phyloP scores from a whole-genome alignment of 2,113 vertebrate genomes.

The Panthera uncia region DNA sequence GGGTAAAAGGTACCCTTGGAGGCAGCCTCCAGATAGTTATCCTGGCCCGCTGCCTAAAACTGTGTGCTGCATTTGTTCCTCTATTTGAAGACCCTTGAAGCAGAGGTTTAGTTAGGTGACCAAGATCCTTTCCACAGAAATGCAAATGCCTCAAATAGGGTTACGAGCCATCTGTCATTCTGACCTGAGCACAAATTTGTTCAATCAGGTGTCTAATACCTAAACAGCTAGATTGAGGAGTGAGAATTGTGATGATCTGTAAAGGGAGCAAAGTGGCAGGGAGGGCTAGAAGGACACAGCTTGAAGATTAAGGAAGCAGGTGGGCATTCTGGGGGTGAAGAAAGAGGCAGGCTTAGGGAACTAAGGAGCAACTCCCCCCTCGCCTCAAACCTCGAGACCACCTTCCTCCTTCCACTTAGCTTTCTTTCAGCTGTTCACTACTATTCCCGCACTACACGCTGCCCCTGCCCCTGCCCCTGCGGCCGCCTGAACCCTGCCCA shows the following conservation, averaged over 20 bases:
- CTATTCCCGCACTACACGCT: rapidly evolving
- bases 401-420: not conserved
- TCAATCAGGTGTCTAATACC: not conserved
- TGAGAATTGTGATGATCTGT: no score
- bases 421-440: not conserved
- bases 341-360: not conserved
- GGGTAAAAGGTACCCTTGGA: not conserved
- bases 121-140: not conserved
- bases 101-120: not conserved
- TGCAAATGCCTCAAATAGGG: not conserved
- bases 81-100: not conserved
- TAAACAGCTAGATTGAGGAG: rapidly evolving
- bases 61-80: not conserved
- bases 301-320: not conserved
- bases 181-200: not conserved
- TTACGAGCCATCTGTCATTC: not conserved
- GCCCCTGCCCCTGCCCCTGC: not conserved
- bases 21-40: not conserved
- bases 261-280: not conserved
- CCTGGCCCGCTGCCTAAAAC: not conserved
- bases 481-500: not conserved
- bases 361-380: not conserved
- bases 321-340: not conserved
- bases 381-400: not conserved
- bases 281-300: not conserved